Evolutionary conservation across 2,888 invertebrate genomes (phyloP).

Genomic region (Criorhina ranunculi): DNA sequence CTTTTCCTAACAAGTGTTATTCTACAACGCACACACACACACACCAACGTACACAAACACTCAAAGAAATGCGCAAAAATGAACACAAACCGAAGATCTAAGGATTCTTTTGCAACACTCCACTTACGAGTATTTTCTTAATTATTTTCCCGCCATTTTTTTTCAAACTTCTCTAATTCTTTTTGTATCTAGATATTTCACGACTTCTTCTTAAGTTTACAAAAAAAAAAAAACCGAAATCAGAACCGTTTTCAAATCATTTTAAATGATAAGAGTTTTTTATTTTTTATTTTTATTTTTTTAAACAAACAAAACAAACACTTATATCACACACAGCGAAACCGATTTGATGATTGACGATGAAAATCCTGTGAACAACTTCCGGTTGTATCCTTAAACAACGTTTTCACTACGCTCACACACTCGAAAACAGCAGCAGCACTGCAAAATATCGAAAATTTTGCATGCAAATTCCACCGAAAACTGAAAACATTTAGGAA

Average conservation of each 20-base stretch:
- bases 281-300: neutral
- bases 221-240: neutral
- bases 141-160: conserved; percentile 77
- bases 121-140: conserved; percentile 55
- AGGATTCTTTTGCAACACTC: conserved; percentile 38
- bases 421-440: conserved; percentile 68
- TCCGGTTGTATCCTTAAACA: conserved; percentile 19
- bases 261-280: neutral
- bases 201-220: no score
- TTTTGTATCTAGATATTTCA: no score
- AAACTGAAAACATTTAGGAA: conserved; percentile 79
- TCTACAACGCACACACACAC: conserved; percentile 31
- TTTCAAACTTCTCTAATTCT: conserved; percentile 1
- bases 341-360: conserved; percentile 37
- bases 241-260: neutral
- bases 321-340: conserved; percentile 14
- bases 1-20: conserved; percentile 50
- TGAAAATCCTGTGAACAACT: conserved; percentile 12
- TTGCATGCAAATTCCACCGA: conserved; percentile 79
- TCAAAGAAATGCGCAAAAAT: conserved; percentile 71
- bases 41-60: conserved; percentile 36
- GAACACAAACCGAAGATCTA: conserved; percentile 45
- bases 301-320: neutral
- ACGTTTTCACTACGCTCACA: conserved; percentile 35
- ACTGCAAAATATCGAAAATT: conserved; percentile 77